Evolutionary conservation across 2,888 invertebrate species (phyloP).

Genomic region (Ophion obscuratus): DNA sequence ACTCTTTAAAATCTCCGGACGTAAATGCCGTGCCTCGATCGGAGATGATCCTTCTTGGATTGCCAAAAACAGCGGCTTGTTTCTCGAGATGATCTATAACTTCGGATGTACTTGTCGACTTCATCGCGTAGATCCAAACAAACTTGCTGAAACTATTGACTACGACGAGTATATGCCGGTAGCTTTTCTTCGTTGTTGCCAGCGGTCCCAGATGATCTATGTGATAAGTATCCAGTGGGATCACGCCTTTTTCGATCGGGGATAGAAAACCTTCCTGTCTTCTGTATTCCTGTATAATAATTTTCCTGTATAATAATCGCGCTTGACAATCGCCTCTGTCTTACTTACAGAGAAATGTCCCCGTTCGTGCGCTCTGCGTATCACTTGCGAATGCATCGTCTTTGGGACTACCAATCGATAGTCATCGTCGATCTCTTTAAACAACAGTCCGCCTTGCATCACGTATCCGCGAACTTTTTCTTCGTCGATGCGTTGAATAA

Average conservation of each 20-base stretch:
- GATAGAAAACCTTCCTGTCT: slow-evolving; percentile 61
- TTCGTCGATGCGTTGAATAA: no score
- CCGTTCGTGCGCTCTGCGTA: slow-evolving; percentile 59
- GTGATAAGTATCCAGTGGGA: slow-evolving; percentile 62
- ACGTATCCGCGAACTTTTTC: no score
- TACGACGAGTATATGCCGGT: no score
- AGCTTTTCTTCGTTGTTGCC: no score
- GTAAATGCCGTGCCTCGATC: slow-evolving; percentile 61
- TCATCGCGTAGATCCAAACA: rapidly evolving
- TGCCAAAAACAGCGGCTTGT: slow-evolving; percentile 60
- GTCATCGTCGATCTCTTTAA: slow-evolving; percentile 54
- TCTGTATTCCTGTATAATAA: slow-evolving; percentile 64
- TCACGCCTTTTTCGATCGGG: slow-evolving; percentile 55
- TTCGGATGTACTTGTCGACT: no score
- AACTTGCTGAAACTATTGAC: no score
- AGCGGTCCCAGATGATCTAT: slow-evolving; percentile 50
- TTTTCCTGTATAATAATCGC: slow-evolving; percentile 63
- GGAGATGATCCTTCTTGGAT: slow-evolving; percentile 53
- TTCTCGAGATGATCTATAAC: not conserved
- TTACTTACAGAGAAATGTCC: slow-evolving; percentile 62
- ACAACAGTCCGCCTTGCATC: slow-evolving; percentile 45
- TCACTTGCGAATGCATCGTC: slow-evolving; percentile 55
- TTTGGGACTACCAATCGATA: slow-evolving; percentile 55
- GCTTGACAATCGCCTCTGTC: slow-evolving; percentile 61
- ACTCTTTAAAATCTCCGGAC: slow-evolving; percentile 48